Base-by-base conservation (phyloP, 1,140 invertebrate species). In the Trissolcus basalis region DNA sequence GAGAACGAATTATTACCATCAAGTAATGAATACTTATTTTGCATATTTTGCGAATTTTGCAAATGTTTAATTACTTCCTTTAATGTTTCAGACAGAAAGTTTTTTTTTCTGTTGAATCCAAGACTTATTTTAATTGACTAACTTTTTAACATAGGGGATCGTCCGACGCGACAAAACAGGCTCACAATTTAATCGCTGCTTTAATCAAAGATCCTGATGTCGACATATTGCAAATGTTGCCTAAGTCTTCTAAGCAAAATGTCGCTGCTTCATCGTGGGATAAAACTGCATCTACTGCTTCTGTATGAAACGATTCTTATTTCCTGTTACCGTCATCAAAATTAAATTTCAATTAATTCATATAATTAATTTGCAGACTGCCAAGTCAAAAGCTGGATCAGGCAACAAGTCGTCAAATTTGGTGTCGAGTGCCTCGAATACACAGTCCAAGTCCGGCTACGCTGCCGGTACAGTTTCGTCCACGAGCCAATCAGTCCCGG, bases 141-240 rank as follows among this genome's bases (percentile, higher is more conserved):
- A n/a, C n/a, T 84, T 94, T 13, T 41, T 6, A 48, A 60, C 16
- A n/a, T n/a, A 71, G 94, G 86, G 97, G 97, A 48, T 93, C 95
- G n/a, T 90, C 92, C 12, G 97, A 98, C 74, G 94, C 96, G 0
- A 97, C 94, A 2, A 95, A 95, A 83, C 95, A 97, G 85, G 97
- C 97, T 48, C 93, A 96, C 80, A 91, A 91, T 59, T 90, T 98
- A 55, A 98, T 98, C 64, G 91, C 93, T 41, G 91, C 94, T 11
- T 90, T 98, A 49, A 96, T 97, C 67, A 95, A 96, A 86, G 96
- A 98, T 89, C 95, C 96, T 4, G 96, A 98, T 64, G 95, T 95
- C 6, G 96, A 98, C 85, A 93, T 98, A 73, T 86, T 92, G 67
- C 94, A 96, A 85, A 93, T 97, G 88, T 85, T 97, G 78, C 92